phyloP scores from a whole-genome alignment of 2,888 invertebrate species.

The Hipparchia sbordonii region DNA sequence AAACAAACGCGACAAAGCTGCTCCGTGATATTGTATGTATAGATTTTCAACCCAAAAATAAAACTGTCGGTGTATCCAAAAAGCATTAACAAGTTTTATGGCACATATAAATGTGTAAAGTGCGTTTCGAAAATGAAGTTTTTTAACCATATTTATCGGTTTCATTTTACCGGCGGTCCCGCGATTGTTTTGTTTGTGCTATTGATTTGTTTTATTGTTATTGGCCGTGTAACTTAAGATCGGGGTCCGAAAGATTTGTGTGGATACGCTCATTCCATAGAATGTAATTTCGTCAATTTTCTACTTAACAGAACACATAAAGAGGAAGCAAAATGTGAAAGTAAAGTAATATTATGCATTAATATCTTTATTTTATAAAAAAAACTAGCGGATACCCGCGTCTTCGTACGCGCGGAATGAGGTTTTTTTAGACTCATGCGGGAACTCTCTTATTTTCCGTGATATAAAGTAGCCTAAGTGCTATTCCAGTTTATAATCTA shows the following conservation, averaged over 20 bases:
- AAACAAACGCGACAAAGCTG: background rate
- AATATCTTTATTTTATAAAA: too few species aligned
- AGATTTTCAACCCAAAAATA: slow-evolving; percentile 17
- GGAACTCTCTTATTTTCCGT: too few species aligned
- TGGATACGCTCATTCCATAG: slow-evolving; percentile 48
- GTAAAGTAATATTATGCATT: too few species aligned
- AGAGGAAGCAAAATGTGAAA: too few species aligned
- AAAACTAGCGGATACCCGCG: too few species aligned
- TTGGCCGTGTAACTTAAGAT: slow-evolving; percentile 57
- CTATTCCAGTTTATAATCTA: too few species aligned
- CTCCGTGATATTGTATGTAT: slow-evolving; percentile 5
- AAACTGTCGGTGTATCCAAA: slow-evolving; percentile 33
- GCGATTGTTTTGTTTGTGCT: slow-evolving; percentile 45
- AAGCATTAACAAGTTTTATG: slow-evolving; percentile 40
- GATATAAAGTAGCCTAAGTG: too few species aligned
- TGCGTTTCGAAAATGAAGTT: slow-evolving; percentile 38
- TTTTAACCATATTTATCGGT: slow-evolving; percentile 42
- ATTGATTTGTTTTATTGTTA: slow-evolving; percentile 69
- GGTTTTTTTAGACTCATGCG: too few species aligned
- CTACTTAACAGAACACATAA: too few species aligned
- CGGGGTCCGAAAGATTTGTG: slow-evolving; percentile 35
- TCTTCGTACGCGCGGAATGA: too few species aligned
- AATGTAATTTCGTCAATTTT: too few species aligned
- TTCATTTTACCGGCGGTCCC: slow-evolving; percentile 29
- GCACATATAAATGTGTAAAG: slow-evolving; percentile 39